Evolutionary conservation across 2,797 vertebrate genomes (phyloP).

Genomic region (Cryptoprocta ferox): DNA sequence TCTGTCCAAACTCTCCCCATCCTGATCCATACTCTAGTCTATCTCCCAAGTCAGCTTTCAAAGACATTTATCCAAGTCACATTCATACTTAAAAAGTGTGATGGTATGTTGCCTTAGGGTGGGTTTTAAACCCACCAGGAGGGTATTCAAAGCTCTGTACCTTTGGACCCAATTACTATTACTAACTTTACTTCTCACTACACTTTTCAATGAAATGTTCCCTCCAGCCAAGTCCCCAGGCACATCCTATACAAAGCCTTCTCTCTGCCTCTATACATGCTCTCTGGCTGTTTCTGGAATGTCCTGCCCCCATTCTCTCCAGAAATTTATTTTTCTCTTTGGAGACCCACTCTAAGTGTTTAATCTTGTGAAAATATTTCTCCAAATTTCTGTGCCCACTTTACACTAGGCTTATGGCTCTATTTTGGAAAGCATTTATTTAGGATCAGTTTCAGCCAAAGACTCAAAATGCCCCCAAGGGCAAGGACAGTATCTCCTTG

Average conservation of each 20-base stretch:
- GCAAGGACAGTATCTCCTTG: not conserved
- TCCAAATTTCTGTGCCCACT: not conserved
- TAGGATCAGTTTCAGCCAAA: not conserved
- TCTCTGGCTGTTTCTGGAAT: not conserved
- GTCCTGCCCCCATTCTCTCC: not conserved
- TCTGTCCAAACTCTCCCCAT: not conserved
- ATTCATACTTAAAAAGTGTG: not conserved
- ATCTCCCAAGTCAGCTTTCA: not conserved
- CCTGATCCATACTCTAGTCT: not conserved
- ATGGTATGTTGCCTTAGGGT: not conserved
- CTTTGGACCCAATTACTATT: not conserved
- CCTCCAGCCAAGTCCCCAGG: not conserved
- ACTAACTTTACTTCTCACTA: not conserved
- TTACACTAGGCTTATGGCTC: not conserved
- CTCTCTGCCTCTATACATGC: not conserved
- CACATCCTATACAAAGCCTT: not conserved
- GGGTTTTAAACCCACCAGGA: not conserved
- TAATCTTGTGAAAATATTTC: not conserved
- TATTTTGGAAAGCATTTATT: not conserved
- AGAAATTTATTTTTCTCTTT: not conserved
- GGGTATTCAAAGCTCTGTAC: not conserved
- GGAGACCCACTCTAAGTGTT: conserved; percentile 15
- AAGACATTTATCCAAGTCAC: not conserved
- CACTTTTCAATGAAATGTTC: not conserved
- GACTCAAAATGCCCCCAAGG: not conserved